phyloP scores from a whole-genome alignment of 1,140 invertebrate genomes.

The Lepidurus arcticus region DNA sequence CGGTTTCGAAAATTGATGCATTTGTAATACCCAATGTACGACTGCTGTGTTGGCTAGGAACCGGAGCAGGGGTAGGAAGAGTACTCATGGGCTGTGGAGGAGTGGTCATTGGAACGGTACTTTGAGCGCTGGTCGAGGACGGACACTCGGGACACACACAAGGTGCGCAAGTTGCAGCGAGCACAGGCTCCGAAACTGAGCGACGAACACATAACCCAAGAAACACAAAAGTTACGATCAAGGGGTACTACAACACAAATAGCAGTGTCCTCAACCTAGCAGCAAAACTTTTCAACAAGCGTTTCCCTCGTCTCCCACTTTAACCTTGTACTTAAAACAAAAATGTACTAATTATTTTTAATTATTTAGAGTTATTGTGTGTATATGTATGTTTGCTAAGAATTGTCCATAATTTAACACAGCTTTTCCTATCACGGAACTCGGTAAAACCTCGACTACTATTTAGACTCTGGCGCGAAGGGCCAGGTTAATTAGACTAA shows the following conservation, averaged over 20 bases:
- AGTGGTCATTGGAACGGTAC: constrained; percentile 23
- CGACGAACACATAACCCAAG: background rate
- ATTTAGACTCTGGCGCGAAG: background rate
- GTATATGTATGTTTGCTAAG: background rate
- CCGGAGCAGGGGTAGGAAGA: background rate
- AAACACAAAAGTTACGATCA: constrained; percentile 14
- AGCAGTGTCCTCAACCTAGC: background rate
- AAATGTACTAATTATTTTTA: background rate
- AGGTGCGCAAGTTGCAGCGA: constrained; percentile 37
- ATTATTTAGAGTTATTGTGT: background rate
- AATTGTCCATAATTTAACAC: background rate
- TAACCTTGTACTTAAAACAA: background rate
- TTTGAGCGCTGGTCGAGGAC: constrained; percentile 22
- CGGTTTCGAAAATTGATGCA: background rate
- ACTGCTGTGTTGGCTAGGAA: constrained; percentile 23
- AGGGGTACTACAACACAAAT: background rate
- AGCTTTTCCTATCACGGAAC: background rate
- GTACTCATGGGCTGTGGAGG: constrained; percentile 7
- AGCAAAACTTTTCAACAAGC: background rate
- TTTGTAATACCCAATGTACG: constrained; percentile 28
- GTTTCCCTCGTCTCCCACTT: background rate
- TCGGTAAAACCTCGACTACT: background rate
- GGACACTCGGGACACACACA: constrained; percentile 37
- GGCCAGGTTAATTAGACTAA: background rate
- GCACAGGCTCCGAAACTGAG: constrained; percentile 24